Base-by-base conservation (phyloP, 1,140 invertebrate genomes). In the Popillia japonica region DNA sequence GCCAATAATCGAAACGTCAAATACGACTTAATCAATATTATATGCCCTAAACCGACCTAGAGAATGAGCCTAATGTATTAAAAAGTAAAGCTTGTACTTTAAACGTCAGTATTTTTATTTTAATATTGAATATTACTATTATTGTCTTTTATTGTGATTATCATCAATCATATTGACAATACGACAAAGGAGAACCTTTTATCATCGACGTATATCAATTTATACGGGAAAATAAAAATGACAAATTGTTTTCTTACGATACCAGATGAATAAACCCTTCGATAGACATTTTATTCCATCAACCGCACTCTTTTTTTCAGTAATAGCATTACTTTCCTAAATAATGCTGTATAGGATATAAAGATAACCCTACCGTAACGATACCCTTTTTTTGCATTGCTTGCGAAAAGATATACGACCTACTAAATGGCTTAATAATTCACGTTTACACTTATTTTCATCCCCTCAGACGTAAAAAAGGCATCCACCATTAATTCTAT, bases 321-420 rank as follows among this genome's bases (percentile, higher is more conserved):
- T n/a, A 55, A 55, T 7, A 55, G 48, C 14, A 44, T 44, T 44
- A 44, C 42, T 9, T 8, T 44, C 14, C 8, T 14, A 55, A 55
- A 55, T 55, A 17, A n/a, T 20, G 14, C 48, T n/a, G 14, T 55
- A 55, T 55, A 55, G 11, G 14, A 55, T 17, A 55, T 55, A 55
- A 55, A 55, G 48, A 55, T 55, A 55, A 55, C 48, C 48, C 48
- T n/a, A 55, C 48, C 48, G 48, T 55, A 55, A 55, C 48, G 48
- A 55, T 17, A 55, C 17, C 48, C 17, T 17, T 3, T 55, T 55
- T 55, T 55, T 55, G 48, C 48, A 55, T 55, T 17, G 48, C n/a
- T 17, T 55, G 48, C 48, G 17, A 55, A 55, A 55, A 55, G 48
- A 55, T 55, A 55, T 55, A 55, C 48, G 48, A 55, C 48, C 48